Evolutionary conservation across 1,140 invertebrate genomes (phyloP).

Genomic region (Solenopsis fugax): DNA sequence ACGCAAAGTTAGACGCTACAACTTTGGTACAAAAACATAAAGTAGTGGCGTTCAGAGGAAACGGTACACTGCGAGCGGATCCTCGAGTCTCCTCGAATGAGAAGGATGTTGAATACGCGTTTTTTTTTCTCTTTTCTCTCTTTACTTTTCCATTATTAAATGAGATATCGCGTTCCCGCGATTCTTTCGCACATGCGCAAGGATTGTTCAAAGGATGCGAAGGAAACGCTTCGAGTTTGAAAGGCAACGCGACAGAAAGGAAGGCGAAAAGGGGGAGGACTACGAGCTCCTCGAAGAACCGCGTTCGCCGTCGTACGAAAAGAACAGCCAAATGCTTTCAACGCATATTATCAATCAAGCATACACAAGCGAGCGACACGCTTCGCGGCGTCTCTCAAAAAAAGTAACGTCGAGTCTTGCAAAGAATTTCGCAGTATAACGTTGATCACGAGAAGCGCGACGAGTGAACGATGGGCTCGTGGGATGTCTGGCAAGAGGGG

Average conservation of each 20-base stretch:
- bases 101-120: slow-evolving; percentile 49
- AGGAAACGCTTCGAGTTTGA: slow-evolving; percentile 69
- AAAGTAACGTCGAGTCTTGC: slow-evolving; percentile 67
- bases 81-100: slow-evolving; percentile 74
- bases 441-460: slow-evolving; percentile 67
- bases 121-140: neutral
- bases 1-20: slow-evolving; percentile 85
- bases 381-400: slow-evolving; percentile 69
- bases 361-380: slow-evolving; percentile 70
- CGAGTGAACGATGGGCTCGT: slow-evolving; percentile 55
- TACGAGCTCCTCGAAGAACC: slow-evolving; percentile 76
- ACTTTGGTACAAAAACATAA: slow-evolving; percentile 86
- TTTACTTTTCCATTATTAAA: slow-evolving; percentile 13
- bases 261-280: neutral
- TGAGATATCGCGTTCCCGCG: slow-evolving; percentile 6
- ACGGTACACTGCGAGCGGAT: slow-evolving; percentile 77
- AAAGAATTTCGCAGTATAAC: slow-evolving; percentile 64
- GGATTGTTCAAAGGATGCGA: slow-evolving; percentile 46
- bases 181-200: slow-evolving; percentile 15
- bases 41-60: slow-evolving; percentile 81
- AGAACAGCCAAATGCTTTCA: slow-evolving; percentile 67
- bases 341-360: slow-evolving; percentile 70
- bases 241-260: slow-evolving; percentile 53
- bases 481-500: slow-evolving; percentile 31
- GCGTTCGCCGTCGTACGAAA: slow-evolving; percentile 72